Evolutionary conservation across 1,140 invertebrate species (phyloP).

Genomic region (Odontomachus brunneus): DNA sequence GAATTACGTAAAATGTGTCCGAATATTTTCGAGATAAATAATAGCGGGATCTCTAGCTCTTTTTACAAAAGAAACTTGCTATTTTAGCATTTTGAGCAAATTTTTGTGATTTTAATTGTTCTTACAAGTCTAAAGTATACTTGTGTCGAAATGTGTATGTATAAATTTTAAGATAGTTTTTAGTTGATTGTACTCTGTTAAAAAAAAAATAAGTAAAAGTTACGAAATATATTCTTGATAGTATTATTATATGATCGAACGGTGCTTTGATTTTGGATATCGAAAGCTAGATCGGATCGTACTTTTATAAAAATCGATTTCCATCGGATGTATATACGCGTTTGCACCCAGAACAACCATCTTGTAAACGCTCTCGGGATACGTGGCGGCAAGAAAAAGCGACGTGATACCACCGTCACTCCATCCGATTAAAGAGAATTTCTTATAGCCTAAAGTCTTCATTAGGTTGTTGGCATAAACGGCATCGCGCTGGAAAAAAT

Average conservation of each 20-base stretch:
- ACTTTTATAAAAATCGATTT: conserved; percentile 89
- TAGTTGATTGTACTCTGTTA: background rate
- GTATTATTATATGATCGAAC: too few relatives aligned
- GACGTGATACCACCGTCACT: conserved; percentile 94
- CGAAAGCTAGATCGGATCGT: conserved; percentile 35
- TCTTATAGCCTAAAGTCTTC: conserved; percentile 88
- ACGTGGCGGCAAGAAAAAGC: conserved; percentile 90
- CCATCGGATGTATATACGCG: conserved; percentile 89
- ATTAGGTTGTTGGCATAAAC: conserved; percentile 89
- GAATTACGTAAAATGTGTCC: background rate
- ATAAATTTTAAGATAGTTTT: background rate
- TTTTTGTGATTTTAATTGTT: background rate
- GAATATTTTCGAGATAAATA: background rate
- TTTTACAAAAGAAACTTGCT: too few relatives aligned
- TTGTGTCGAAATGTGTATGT: background rate
- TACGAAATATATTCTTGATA: too few relatives aligned
- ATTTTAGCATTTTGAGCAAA: too few relatives aligned
- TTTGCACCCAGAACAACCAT: conserved; percentile 93
- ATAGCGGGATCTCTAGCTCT: background rate
- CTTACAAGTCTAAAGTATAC: background rate
- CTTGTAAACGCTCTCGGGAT: conserved; percentile 89
- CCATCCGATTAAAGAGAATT: conserved; percentile 94
- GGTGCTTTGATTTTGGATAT: background rate
- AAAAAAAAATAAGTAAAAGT: too few relatives aligned
- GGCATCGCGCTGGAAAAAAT: conserved; percentile 93